Conservation (phyloP, 2,888 invertebrate genomes). For the Osmoderma eremita region DNA sequence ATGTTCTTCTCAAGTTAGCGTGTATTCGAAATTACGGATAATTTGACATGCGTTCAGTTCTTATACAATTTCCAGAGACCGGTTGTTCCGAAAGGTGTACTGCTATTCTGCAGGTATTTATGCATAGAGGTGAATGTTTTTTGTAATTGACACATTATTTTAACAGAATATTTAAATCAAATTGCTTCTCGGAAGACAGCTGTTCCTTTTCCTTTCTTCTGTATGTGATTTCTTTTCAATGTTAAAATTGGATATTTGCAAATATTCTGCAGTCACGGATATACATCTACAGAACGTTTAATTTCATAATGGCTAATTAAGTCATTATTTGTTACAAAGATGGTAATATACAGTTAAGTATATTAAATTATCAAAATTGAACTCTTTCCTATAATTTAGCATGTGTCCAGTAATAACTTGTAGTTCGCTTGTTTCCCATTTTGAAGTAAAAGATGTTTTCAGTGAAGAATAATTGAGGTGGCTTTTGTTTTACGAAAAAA, state of each 20-base stretch:
- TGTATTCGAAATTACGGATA: slow-evolving; percentile 25
- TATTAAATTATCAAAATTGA: too few species aligned
- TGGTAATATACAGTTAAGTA: too few species aligned
- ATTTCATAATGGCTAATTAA: slow-evolving; percentile 7
- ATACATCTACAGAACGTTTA: neutral
- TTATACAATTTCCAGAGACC: slow-evolving; percentile 23
- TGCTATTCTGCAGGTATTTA: slow-evolving; percentile 5
- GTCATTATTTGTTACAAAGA: neutral
- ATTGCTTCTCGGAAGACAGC: slow-evolving; percentile 41
- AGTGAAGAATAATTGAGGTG: too few species aligned
- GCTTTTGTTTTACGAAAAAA: too few species aligned
- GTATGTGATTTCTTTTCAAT: slow-evolving; percentile 8
- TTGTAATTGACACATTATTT: slow-evolving; percentile 42
- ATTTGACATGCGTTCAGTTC: slow-evolving; percentile 23
- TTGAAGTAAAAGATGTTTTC: too few species aligned
- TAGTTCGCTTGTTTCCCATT: too few species aligned
- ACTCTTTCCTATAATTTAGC: too few species aligned
- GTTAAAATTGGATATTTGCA: slow-evolving; percentile 16
- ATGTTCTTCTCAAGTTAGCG: slow-evolving; percentile 21
- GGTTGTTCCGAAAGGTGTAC: slow-evolving; percentile 24
- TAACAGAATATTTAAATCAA: slow-evolving; percentile 42
- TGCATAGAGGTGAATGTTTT: slow-evolving; percentile 13
- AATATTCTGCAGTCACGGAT: neutral
- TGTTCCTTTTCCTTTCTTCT: slow-evolving; percentile 33
- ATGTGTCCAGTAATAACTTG: too few species aligned